Evolutionary conservation across 2,888 invertebrate species (phyloP).

Genomic region (Apamea anceps): DNA sequence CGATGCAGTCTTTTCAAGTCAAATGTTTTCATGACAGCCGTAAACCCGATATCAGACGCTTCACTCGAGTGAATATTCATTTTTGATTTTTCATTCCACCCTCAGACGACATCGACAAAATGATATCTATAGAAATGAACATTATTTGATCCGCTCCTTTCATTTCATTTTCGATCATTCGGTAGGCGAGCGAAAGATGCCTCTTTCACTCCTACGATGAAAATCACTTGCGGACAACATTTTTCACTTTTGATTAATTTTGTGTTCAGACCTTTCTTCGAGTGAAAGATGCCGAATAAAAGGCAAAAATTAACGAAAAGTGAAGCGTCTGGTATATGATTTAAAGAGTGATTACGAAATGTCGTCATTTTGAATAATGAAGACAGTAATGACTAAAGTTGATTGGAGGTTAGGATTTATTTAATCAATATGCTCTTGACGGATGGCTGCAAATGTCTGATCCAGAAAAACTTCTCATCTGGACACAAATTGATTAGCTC

Average conservation of each 20-base stretch:
- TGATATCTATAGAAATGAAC: background rate
- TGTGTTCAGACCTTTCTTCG: background rate
- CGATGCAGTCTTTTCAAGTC: background rate
- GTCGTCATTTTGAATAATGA: background rate
- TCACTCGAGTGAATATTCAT: background rate
- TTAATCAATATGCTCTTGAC: background rate
- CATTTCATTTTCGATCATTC: background rate
- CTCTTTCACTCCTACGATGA: background rate
- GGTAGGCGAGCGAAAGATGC: background rate
- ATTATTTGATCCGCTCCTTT: background rate
- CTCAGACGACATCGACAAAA: background rate
- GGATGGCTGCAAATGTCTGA: background rate
- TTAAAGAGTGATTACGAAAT: background rate
- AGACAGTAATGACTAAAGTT: background rate
- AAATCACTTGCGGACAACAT: background rate
- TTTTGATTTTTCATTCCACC: background rate
- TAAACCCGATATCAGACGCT: background rate
- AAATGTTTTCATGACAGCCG: background rate
- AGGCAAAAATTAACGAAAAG: background rate
- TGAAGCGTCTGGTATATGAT: background rate
- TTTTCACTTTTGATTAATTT: background rate
- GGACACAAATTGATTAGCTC: background rate
- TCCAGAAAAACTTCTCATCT: background rate
- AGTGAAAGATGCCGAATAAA: background rate
- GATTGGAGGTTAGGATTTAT: background rate